A percentile compares a stretch with the other conserved stretches of the same genome.
phyloP scores from a whole-genome alignment of 2,888 invertebrate genomes.

The Lissonota sp. region DNA sequence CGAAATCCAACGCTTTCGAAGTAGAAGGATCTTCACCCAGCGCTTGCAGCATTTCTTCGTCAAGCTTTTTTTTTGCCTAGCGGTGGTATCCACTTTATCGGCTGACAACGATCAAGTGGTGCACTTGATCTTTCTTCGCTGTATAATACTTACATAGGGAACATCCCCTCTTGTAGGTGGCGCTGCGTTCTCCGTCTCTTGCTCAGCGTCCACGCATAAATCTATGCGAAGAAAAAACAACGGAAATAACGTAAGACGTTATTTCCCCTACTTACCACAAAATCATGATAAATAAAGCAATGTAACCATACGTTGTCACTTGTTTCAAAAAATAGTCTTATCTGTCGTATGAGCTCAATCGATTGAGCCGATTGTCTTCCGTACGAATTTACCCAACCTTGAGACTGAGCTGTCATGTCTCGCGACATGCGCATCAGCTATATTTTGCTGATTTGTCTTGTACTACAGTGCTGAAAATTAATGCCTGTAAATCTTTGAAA shows the following conservation, averaged over 20 bases:
- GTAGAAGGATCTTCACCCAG: constrained; percentile 44
- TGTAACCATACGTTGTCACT: neutral
- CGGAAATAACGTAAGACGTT: neutral
- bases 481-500: too few species aligned
- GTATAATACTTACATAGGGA: neutral
- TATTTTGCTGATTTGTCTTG: too few species aligned
- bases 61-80: too few species aligned
- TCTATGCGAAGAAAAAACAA: constrained; percentile 9
- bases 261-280: constrained; percentile 5
- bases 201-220: neutral
- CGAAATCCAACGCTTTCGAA: constrained; percentile 28
- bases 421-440: constrained; percentile 22
- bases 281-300: neutral
- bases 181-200: constrained; percentile 30
- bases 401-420: constrained; percentile 20
- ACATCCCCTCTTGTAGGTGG: neutral
- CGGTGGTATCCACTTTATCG: too few species aligned
- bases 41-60: constrained; percentile 30
- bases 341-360: constrained; percentile 2
- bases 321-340: neutral
- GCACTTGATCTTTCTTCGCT: constrained; percentile 5
- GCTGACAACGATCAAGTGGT: too few species aligned
- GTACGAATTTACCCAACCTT: constrained; percentile 18
- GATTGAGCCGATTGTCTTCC: constrained; percentile 10
- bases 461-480: too few species aligned